Evolutionary conservation across 2,797 vertebrate species (phyloP), one percentile per base, ranked within the genome.

Genomic region (Parambassis ranga): DNA sequence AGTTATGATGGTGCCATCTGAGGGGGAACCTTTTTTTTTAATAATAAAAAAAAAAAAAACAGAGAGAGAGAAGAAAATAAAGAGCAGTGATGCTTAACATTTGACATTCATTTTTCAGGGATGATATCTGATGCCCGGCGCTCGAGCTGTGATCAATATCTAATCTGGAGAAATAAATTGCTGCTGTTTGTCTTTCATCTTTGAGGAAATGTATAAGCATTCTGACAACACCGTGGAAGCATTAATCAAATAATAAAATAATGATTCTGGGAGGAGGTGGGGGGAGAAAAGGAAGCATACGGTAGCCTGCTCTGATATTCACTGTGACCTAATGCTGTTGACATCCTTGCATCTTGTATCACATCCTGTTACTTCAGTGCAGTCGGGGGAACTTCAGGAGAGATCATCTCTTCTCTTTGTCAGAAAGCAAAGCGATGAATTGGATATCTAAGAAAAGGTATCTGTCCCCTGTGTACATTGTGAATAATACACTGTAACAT

Each of bases 131-230:
- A 92, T 86, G 83, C 88, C 89, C 88, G 65, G 85, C 85, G 53
- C 86, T 82, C 81, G 81, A 55, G 60, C 80, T 71, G 79, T 92
- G 92, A 93, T 94, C 93, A 92, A 94, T 94, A 94, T 92, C 92
- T 93, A 90, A 94, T 94, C 92, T 92, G 85, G 78, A 78, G 90
- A 91, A 92, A 91, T 91, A 93, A 94, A 94, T 94, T 91, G 93
- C 82, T 47, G 72, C 90, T 90, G 90, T 93, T 92, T 91, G 90
- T 92, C 92, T 92, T 94, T 92, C 89, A 87, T 92, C 90, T 91
- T 86, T 84, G 74, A 87, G 90, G 90, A 92, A 92, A 90, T 87
- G 85, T 90, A 88, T 87, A 91, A 86, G 90, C 82, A 90, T 86
- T 83, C 78, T 91, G 91, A 91, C 90, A 91, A 89, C 83, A 88